These are phyloP conservation scores for Heliopora coerulea DNA, from an alignment of 92 coral and sea anemone species.

Conservation along the genomic window DNA sequence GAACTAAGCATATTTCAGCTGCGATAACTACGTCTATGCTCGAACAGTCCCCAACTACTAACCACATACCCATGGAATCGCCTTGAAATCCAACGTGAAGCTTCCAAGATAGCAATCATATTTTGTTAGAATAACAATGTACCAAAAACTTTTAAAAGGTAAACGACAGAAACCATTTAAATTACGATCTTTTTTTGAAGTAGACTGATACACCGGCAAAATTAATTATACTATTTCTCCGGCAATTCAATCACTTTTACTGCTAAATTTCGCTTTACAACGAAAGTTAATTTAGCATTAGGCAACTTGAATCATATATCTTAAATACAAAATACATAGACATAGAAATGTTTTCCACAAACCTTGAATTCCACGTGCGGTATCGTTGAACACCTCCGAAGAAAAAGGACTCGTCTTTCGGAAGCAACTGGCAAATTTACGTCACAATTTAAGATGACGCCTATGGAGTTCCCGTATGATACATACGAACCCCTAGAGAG, in stretches of 20 bases:
- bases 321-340: no score
- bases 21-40: no score
- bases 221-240: background rate
- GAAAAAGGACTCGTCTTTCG: constrained; percentile 20
- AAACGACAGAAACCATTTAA: constrained; percentile 18
- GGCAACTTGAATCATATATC: no score
- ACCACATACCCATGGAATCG: no score
- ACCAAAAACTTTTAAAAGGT: background rate
- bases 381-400: background rate
- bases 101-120: no score
- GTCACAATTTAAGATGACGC: constrained; percentile 43
- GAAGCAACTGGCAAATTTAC: constrained; percentile 6
- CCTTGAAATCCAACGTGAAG: no score
- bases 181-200: background rate
- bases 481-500: no score
- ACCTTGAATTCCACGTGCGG: constrained; percentile 19
- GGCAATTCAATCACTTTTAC: background rate
- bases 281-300: background rate
- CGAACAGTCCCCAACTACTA: no score
- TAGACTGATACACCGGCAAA: background rate
- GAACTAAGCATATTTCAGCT: no score
- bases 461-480: constrained; percentile 23
- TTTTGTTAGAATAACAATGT: no score
- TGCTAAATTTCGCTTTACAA: background rate
- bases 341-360: constrained; percentile 16